Percentiles rank a stretch among this genome's conserved stretches.
Evolutionary conservation across 2,113 vertebrate species (phyloP).

Genomic region (Saguinus midas): DNA sequence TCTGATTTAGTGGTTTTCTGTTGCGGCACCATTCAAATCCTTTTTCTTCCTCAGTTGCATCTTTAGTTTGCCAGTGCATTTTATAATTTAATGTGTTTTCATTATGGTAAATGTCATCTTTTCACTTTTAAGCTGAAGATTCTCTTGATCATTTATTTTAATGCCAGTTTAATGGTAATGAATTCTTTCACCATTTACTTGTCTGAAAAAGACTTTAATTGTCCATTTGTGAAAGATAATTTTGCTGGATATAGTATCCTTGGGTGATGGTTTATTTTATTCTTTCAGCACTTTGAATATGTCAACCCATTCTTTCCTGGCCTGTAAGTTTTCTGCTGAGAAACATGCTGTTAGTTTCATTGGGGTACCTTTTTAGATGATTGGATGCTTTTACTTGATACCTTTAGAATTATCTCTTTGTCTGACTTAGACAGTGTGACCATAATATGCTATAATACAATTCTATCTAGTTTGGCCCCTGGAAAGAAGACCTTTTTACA

Average conservation of each 20-base stretch:
- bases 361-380: not conserved
- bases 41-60: not conserved
- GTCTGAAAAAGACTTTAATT: not conserved
- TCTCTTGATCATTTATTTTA: not conserved
- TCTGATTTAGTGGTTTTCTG: not conserved
- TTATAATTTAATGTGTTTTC: not conserved
- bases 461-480: no score
- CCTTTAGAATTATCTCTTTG: not conserved
- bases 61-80: not conserved
- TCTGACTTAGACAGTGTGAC: not conserved
- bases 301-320: not conserved
- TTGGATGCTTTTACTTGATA: not conserved
- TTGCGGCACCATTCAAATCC: not conserved
- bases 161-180: not conserved
- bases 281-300: not conserved
- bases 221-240: not conserved
- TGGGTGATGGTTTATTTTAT: not conserved
- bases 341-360: not conserved
- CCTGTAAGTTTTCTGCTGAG: not conserved
- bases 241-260: not conserved
- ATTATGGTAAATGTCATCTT: not conserved
- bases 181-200: not conserved
- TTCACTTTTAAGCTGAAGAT: not conserved
- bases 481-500: not conserved
- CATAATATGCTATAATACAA: not conserved